Base-by-base conservation (phyloP, 1,140 invertebrate genomes). In the Antheraea mylitta region DNA sequence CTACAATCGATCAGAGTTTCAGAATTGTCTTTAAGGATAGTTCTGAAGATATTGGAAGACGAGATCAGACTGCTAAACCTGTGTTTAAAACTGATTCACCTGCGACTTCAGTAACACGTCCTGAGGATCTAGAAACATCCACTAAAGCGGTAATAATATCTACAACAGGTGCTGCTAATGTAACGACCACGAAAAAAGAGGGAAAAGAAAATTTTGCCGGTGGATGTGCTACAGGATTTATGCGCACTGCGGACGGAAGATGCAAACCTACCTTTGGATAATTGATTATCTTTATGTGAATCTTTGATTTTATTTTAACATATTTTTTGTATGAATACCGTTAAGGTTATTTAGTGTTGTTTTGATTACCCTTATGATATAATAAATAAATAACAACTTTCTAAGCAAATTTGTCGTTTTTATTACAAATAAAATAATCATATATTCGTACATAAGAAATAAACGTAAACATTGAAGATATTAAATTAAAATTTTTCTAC, bases 131-230 rank as follows among this genome's bases (percentile, higher is more conserved):
- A 48, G 38, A 45, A 45, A 53, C 18, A 65, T 60, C 45, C 66
- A 67, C 70, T 11, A 10, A 18, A 38, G 3, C 11, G 45, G 22
- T 59, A 16, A 67, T 69, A 30, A n/a, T 37, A 58, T 9, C 66
- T 37, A 70, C 58, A 18, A 71, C 68, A 58, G 64, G 65, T 13
- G 10, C 16, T 45, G 45, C 1, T 53, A 69, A 70, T 53, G 45
- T 53, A 30, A 66, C 66, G 58, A 60, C 58, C 18, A 69, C 62
- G 0, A 66, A 58, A 18, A 77, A 82, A 62, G 76, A 78, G 30
- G 83, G 81, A 45, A 79, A 75, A 71, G 84, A 82, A 71, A 84
- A 81, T 42, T 84, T 89, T 53, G 30, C 64, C 30, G 85, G 75
- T 37, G 80, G 73, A 36, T 89, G 87, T 68, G 62, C 76, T 18